Percentiles rank a stretch among this genome's conserved stretches.
Conservation (phyloP, 2,888 invertebrate species). For the Stegana nigrithorax region DNA sequence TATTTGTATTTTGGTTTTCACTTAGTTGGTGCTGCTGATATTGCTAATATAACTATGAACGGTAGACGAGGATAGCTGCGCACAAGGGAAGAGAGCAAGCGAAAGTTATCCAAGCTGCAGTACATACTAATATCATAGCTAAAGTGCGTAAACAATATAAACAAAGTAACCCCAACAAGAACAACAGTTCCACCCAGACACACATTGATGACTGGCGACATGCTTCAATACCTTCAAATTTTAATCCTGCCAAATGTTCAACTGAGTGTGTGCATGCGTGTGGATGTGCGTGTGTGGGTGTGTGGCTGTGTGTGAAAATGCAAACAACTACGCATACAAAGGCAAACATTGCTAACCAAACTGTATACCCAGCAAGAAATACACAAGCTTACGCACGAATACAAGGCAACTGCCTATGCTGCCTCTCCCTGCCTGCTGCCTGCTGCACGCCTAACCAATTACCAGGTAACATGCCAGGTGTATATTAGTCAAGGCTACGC, state of each 20-base stretch:
- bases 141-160: slow-evolving; percentile 64
- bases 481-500: no score
- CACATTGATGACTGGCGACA: slow-evolving; percentile 61
- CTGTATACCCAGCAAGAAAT: background rate
- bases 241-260: slow-evolving; percentile 52
- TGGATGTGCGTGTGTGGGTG: background rate
- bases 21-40: background rate
- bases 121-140: slow-evolving; percentile 61
- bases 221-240: slow-evolving; percentile 63
- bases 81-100: no score
- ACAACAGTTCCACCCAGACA: slow-evolving; percentile 24
- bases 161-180: slow-evolving; percentile 39
- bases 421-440: no score
- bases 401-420: no score
- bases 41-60: no score
- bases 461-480: no score
- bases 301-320: slow-evolving; percentile 24
- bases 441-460: no score
- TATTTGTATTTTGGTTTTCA: slow-evolving; percentile 16
- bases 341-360: slow-evolving; percentile 12
- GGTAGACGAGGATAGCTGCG: slow-evolving; percentile 14
- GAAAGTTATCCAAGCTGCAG: slow-evolving; percentile 36
- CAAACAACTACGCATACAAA: slow-evolving; percentile 24
- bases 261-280: background rate
- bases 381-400: slow-evolving; percentile 20